phyloP scores from a whole-genome alignment of 2,797 vertebrate genomes.

The Acipenser ruthenus region DNA sequence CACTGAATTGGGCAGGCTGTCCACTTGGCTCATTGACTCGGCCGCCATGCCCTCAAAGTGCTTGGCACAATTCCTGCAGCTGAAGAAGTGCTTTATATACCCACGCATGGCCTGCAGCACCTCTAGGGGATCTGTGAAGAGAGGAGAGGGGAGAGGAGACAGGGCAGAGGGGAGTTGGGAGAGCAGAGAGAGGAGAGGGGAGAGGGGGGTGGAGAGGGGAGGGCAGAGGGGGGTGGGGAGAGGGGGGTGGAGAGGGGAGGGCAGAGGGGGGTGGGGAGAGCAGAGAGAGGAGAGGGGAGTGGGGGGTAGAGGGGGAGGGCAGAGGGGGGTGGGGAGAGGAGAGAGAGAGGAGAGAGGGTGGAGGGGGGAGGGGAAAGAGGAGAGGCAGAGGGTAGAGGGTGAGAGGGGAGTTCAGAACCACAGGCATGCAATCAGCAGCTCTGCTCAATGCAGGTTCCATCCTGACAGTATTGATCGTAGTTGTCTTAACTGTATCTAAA shows the following conservation, averaged over 20 bases:
- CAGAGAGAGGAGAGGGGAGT: conserved; percentile 40
- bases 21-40: conserved; percentile 54
- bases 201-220: too few species aligned
- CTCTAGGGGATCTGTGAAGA: conserved; percentile 57
- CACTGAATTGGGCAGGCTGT: conserved; percentile 34
- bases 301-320: too few species aligned
- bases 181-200: conserved; percentile 31
- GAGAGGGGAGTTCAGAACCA: too few species aligned
- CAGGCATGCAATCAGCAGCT: too few species aligned
- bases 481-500: too few species aligned
- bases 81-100: conserved; percentile 76
- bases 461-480: too few species aligned
- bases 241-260: too few species aligned
- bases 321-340: conserved; percentile 21
- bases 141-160: conserved; percentile 31
- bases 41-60: conserved; percentile 82
- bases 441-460: too few species aligned
- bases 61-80: conserved; percentile 69
- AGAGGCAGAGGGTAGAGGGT: too few species aligned
- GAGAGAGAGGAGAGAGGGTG: too few species aligned
- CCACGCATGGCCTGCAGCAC: conserved; percentile 68
- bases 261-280: not conserved
- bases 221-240: conserved; percentile 21
- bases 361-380: too few species aligned
- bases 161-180: conserved; percentile 40